These are phyloP conservation scores for Pangasius krempfi DNA, from an alignment of 2,797 vertebrate genomes.

Conservation along the genomic window DNA sequence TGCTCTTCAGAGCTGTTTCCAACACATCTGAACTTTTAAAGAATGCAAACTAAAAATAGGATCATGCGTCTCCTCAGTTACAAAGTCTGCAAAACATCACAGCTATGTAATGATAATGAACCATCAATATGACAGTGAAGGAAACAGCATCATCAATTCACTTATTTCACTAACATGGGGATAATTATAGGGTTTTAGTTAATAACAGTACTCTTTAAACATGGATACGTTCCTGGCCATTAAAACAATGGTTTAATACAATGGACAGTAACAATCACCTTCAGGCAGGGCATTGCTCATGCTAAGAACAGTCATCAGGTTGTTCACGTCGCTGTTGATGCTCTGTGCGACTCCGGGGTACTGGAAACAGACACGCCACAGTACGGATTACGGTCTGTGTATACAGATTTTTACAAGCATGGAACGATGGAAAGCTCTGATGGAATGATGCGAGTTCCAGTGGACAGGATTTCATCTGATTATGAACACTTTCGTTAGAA, in stretches of 20 bases:
- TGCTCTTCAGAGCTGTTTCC: not conserved
- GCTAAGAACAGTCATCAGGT: constrained; percentile 91
- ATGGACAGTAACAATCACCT: constrained; percentile 65
- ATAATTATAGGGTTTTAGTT: not conserved
- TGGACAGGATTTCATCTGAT: too few species aligned
- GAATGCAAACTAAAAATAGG: not conserved
- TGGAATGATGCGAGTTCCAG: too few species aligned
- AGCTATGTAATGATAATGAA: not conserved
- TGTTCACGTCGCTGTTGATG: constrained; percentile 96
- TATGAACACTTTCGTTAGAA: too few species aligned
- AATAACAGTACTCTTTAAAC: not conserved
- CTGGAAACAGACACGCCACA: constrained; percentile 64
- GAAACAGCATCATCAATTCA: not conserved
- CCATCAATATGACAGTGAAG: not conserved
- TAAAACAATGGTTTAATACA: not conserved
- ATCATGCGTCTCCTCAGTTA: not conserved
- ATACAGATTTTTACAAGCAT: too few species aligned
- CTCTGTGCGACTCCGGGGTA: constrained; percentile 97
- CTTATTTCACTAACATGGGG: not conserved
- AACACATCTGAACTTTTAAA: not conserved
- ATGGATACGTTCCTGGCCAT: not conserved
- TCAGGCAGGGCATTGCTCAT: constrained; percentile 97
- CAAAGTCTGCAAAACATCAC: not conserved
- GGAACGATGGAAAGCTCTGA: too few species aligned
- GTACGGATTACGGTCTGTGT: not conserved